phyloP scores from a whole-genome alignment of 2,888 invertebrate species.

The Eupsilia transversa region DNA sequence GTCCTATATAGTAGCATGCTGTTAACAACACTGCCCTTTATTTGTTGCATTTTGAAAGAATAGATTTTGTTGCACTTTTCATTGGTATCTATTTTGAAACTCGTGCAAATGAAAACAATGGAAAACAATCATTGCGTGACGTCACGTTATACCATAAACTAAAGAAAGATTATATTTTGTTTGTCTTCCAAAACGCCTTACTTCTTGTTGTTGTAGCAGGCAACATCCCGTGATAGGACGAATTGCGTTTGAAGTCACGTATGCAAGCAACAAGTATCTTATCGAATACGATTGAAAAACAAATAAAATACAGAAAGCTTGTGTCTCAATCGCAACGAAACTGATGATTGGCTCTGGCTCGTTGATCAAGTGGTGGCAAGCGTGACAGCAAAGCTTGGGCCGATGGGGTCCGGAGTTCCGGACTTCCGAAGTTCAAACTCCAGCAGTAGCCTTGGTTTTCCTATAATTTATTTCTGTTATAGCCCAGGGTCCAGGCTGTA shows the following conservation, averaged over 20 bases:
- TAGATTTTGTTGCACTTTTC: not conserved
- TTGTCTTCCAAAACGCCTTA: not conserved
- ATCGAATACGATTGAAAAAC: too few relatives aligned
- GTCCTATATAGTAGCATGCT: conserved; percentile 10
- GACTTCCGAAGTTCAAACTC: not conserved
- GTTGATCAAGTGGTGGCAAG: not conserved
- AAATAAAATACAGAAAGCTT: not conserved
- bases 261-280: not conserved
- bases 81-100: not conserved
- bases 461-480: not conserved
- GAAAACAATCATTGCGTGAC: not conserved
- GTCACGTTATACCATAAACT: not conserved
- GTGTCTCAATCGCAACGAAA: not conserved
- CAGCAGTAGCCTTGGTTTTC: not conserved
- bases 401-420: not conserved
- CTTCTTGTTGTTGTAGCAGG: too few relatives aligned
- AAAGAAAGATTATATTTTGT: not conserved
- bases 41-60: conserved; percentile 9
- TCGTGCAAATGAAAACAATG: not conserved
- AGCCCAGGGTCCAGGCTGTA: not conserved
- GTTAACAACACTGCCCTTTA: conserved; percentile 17
- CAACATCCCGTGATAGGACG: not conserved
- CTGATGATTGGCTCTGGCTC: not conserved
- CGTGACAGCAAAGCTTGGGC: not conserved
- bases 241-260: too few relatives aligned